Evolutionary conservation across 2,888 invertebrate genomes (phyloP), one percentile per base, ranked within the genome.

Genomic region (Gibbula magus): DNA sequence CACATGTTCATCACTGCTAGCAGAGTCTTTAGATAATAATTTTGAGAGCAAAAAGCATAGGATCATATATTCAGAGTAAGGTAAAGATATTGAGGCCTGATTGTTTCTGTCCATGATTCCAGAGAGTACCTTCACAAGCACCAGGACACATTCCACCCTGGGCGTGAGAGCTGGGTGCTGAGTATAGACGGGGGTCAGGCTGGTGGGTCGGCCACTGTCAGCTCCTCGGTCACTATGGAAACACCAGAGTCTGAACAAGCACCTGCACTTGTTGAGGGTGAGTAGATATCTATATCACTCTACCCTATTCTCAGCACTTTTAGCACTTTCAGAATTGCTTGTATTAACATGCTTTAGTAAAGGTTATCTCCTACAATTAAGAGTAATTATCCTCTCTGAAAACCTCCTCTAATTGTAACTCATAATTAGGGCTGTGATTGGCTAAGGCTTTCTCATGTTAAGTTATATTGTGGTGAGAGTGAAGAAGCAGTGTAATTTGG

Each of bases 121-220:
- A 75, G 75, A 22, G 75, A 75, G n/a, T 53, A 75, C 54, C 53
- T 75, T 18, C 54, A 75, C 25, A 75, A 75, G 54, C 75, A 75
- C 53, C 54, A 53, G 75, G n/a, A n/a, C 25, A 53, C 75, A 10
- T 53, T 54, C 35, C 75, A 75, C 39, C 75, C 75, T n/a, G n/a
- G 53, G 18, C 32, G n/a, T 5, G 32, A 52, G 2, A 35, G 25
- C 32, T 75, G 75, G 75, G 32, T 75, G 32, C 53, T 75, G 5
- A 53, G 54, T 54, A 52, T 75, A 29, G 53, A 35, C 54, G 54
- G 32, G 32, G 35, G 10, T 18, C n/a, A 32, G 8, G 54, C 1
- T 18, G 70, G 70, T 10, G 32, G 35, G 35, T 35, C 20, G 16
- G 39, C 29, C 54, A 53, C 54, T 2, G 51, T 18, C 20, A 25